phyloP scores from a whole-genome alignment of 1,140 invertebrate genomes.

The Cyrtorhinus lividipennis region DNA sequence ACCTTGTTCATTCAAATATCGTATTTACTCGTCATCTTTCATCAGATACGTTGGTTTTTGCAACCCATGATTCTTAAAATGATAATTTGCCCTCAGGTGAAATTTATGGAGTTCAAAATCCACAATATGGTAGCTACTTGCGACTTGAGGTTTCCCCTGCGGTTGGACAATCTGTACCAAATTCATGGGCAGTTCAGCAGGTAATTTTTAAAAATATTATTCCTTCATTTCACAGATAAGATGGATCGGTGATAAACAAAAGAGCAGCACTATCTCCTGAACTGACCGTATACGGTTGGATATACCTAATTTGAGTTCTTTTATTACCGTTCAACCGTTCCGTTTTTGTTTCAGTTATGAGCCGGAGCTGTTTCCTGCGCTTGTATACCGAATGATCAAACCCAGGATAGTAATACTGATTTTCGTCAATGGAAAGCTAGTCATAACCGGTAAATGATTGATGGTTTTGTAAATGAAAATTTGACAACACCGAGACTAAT shows the following conservation, averaged over 20 bases:
- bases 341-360: slow-evolving; percentile 47
- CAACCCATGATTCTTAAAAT: too few species aligned
- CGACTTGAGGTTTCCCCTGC: slow-evolving; percentile 98
- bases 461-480: too few species aligned
- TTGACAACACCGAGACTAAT: too few species aligned
- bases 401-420: slow-evolving; percentile 97
- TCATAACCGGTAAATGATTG: slow-evolving; percentile 71
- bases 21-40: too few species aligned
- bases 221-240: too few species aligned
- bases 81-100: slow-evolving; percentile 56
- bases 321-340: too few species aligned
- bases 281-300: not conserved
- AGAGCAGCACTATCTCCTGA: not conserved
- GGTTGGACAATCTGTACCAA: slow-evolving; percentile 89
- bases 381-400: slow-evolving; percentile 99
- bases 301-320: slow-evolving; percentile 4
- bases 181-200: slow-evolving; percentile 97
- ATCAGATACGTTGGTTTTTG: too few species aligned
- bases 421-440: slow-evolving; percentile 97
- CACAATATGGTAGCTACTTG: slow-evolving; percentile 99
- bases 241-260: not conserved
- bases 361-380: slow-evolving; percentile 90
- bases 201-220: slow-evolving; percentile 25
- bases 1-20: too few species aligned
- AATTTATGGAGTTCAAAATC: slow-evolving; percentile 99